phyloP scores from a whole-genome alignment of 2,113 vertebrate genomes.

The Lanius ludovicianus region DNA sequence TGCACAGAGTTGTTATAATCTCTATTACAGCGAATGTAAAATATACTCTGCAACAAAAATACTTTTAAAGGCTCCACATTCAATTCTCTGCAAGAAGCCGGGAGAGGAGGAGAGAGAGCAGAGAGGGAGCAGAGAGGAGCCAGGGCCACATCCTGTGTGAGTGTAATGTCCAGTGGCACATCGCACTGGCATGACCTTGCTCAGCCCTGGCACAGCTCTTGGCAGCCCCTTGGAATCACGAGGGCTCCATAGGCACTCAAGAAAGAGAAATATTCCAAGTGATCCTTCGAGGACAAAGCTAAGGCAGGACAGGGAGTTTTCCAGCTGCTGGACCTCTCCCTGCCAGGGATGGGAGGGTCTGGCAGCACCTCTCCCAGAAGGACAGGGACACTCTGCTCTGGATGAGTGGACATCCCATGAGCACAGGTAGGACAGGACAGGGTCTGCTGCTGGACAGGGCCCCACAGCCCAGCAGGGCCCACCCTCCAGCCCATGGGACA shows the following conservation, averaged over 20 bases:
- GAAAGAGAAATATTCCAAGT: neutral
- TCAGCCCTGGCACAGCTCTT: neutral
- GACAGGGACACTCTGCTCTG: neutral
- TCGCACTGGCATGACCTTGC: neutral
- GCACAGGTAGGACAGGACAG: neutral
- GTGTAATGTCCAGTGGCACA: neutral
- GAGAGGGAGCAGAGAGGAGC: neutral
- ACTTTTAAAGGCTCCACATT: slow-evolving; percentile 11
- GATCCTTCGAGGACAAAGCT: neutral
- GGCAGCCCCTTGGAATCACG: neutral
- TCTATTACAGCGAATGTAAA: slow-evolving; percentile 67
- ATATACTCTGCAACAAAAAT: slow-evolving; percentile 37
- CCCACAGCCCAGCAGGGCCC: neutral
- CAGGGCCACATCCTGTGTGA: fast-evolving
- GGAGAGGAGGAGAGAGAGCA: neutral
- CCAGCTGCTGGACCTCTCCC: neutral
- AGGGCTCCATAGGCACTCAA: neutral
- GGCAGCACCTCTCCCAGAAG: neutral
- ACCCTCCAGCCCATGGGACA: neutral
- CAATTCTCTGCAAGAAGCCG: neutral
- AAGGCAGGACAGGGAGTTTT: neutral
- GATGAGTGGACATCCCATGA: neutral
- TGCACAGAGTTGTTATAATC: slow-evolving; percentile 68
- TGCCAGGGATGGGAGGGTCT: neutral
- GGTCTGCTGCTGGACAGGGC: neutral